Evolutionary conservation across 2,113 vertebrate genomes (phyloP).

Genomic region (Ia io): DNA sequence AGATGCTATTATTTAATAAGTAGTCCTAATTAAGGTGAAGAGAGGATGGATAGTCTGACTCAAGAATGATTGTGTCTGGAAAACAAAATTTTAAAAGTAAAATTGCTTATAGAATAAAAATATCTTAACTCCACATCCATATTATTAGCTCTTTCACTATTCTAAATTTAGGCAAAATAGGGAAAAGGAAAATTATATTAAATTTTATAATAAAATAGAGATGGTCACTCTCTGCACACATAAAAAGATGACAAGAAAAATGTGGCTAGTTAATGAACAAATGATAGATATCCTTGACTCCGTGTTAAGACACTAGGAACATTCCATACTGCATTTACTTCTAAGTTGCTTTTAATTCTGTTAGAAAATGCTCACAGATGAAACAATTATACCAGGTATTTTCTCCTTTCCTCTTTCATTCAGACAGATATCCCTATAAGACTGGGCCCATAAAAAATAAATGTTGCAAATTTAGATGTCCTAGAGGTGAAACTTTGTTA

Average conservation of each 20-base stretch:
- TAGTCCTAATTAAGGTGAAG: not conserved
- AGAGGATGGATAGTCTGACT: not conserved
- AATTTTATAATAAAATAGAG: not conserved
- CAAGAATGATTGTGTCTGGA: not conserved
- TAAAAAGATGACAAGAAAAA: not conserved
- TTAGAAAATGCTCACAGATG: not conserved
- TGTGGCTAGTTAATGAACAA: not conserved
- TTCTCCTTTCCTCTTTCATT: not conserved
- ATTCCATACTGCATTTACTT: not conserved
- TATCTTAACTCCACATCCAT: not conserved
- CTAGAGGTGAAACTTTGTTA: not conserved
- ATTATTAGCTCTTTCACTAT: not conserved
- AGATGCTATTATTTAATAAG: not conserved
- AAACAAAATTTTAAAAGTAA: not conserved
- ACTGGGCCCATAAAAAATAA: not conserved
- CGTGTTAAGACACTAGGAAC: not conserved
- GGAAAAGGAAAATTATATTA: not conserved
- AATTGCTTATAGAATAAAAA: not conserved
- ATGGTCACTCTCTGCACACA: not conserved
- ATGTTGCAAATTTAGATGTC: conserved; percentile 17
- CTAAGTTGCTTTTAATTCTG: not conserved
- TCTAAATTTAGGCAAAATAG: conserved; percentile 5
- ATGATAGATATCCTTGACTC: not conserved
- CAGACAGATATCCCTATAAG: not conserved
- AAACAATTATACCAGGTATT: not conserved